Evolutionary conservation across 2,888 invertebrate genomes (phyloP), one percentile per base, ranked within the genome.

Genomic region (Coecobrya sp.): DNA sequence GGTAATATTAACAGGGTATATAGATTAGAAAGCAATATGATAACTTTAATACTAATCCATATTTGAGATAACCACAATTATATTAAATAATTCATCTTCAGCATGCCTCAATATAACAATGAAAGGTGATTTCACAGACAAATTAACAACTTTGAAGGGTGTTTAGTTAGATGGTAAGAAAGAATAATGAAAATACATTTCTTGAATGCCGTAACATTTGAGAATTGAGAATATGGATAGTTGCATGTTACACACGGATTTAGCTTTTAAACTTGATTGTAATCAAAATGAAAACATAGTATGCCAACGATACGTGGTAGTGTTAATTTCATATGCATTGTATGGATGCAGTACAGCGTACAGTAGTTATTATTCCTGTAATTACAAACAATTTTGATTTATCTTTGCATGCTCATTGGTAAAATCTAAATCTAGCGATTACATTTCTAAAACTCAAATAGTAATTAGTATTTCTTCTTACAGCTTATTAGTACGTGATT

Each of bases 11-110:
- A 55, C 70, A 45, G 49, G 82, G 49, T 55, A 36, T 55, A 36
- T 82, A 82, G 82, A 89, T 68, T 89, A 89, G 89, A 89, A 89
- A 89, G 89, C 82, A 88, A 82, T 70, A 62, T 89, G 68, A 79
- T 88, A 62, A 88, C 49, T 65, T n/a, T 89, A 82, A 62, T 45
- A 73, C 68, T 22, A 85, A 27, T 49, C 68, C 19, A 68, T 42
- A 49, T 30, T 65, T 68, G 85, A 85, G 68, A 85, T 62, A 42
- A 55, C 25, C 11, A 49, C 3, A 55, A 55, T 16, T 7, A 49
- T 49, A 49, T 49, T 16, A 49, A 49, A 49, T 49, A 49, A 49
- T 55, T 55, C 7, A n/a, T 19, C 49, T 55, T 55, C 1, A 55
- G 55, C n/a, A 1, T 55, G 13, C 13, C 42, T 10, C 13, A 2